phyloP scores from a whole-genome alignment of 1,140 invertebrate genomes.

The Delia radicum region DNA sequence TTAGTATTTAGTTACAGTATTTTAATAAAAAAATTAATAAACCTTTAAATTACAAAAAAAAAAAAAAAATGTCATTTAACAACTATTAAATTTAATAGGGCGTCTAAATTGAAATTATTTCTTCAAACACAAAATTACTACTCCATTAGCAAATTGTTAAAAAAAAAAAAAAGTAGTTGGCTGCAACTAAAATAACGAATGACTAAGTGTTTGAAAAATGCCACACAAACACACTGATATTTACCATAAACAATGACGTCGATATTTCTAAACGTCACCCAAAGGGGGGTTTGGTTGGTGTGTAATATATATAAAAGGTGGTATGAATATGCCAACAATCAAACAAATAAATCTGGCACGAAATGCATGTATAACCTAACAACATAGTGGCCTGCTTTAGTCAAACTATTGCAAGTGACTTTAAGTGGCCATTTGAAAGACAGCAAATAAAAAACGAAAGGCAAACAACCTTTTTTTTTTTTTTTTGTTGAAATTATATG shows the following conservation, averaged over 20 bases:
- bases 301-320: not conserved
- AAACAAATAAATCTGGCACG: conserved; percentile 23
- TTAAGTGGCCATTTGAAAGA: not conserved
- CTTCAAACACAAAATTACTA: not conserved
- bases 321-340: not conserved
- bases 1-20: not conserved
- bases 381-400: conserved; percentile 18
- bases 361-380: conserved; percentile 18
- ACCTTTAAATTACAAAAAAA: too few species aligned
- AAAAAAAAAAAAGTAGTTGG: not conserved
- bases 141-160: not conserved
- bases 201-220: conserved; percentile 14
- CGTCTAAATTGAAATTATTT: not conserved
- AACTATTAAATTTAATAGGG: not conserved
- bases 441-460: not conserved
- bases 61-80: not conserved
- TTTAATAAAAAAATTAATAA: not conserved
- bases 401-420: not conserved
- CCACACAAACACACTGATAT: not conserved
- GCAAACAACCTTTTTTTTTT: not conserved
- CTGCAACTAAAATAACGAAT: not conserved
- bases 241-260: conserved; percentile 6
- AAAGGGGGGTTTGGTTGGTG: not conserved
- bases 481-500: too few species aligned
- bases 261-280: not conserved